Conservation (phyloP, 2,888 invertebrate species). For the Bellardia pandia region DNA sequence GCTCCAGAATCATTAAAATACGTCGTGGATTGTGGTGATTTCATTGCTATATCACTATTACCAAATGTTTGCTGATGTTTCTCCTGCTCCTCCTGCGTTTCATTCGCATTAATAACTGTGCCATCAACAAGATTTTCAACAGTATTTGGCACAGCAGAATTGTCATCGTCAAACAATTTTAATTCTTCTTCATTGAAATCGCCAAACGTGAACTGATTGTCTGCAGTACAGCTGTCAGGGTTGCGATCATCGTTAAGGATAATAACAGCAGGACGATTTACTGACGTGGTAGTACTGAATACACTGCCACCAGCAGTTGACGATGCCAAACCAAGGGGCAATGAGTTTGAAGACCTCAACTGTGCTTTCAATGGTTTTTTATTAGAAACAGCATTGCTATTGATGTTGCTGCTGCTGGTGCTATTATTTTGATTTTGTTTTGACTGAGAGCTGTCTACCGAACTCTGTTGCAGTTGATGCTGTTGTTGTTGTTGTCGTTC, state of each 20-base stretch:
- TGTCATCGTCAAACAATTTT: conserved; percentile 79
- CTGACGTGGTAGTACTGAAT: neutral
- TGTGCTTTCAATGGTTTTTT: conserved; percentile 70
- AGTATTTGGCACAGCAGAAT: conserved; percentile 7
- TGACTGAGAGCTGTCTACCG: neutral
- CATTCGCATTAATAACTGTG: conserved; percentile 46
- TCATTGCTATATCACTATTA: conserved; percentile 25
- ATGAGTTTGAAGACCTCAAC: conserved; percentile 61
- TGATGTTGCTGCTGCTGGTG: conserved; percentile 19
- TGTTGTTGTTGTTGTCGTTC: conserved; percentile 50
- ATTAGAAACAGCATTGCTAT: conserved; percentile 20
- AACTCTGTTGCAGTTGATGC: conserved; percentile 35
- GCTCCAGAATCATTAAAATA: conserved; percentile 80
- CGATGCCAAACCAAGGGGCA: conserved; percentile 35
- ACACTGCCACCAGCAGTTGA: conserved; percentile 7
- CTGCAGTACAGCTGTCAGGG: conserved; percentile 84
- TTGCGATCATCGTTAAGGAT: conserved; percentile 87
- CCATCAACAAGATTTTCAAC: conserved; percentile 44
- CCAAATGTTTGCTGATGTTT: conserved; percentile 3
- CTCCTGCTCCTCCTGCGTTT: conserved; percentile 19
- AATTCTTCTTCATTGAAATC: conserved; percentile 84
- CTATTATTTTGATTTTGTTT: conserved; percentile 55
- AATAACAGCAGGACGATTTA: conserved; percentile 88
- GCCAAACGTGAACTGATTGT: conserved; percentile 90
- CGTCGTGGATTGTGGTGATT: conserved; percentile 39